These are phyloP conservation scores for Cybosia mesomella DNA, from an alignment of 2,888 invertebrate species.

Conservation along the genomic window DNA sequence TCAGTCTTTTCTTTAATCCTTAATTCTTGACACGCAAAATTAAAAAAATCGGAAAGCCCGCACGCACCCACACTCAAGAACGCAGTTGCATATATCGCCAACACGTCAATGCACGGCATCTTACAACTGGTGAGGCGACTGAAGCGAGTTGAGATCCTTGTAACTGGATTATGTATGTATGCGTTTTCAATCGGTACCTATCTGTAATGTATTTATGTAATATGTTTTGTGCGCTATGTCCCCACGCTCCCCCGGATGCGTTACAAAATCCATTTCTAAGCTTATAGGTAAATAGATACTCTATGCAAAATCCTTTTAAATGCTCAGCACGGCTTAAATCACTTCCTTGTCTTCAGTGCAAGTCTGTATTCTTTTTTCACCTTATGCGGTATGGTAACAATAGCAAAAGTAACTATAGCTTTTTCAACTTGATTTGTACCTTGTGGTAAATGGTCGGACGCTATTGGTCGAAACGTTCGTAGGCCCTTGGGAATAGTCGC, in stretches of 20 bases:
- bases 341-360: conserved; percentile 48
- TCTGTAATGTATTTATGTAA: neutral
- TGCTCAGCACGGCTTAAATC: conserved; percentile 44
- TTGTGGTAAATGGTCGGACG: no score
- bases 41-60: no score
- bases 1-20: no score
- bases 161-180: no score
- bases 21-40: no score
- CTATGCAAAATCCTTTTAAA: conserved; percentile 47
- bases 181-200: no score
- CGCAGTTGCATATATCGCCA: no score
- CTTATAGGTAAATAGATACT: conserved; percentile 36
- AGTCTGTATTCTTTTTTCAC: conserved; percentile 3
- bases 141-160: no score
- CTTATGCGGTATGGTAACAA: neutral
- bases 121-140: no score
- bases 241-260: neutral
- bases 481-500: neutral
- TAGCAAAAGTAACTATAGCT: neutral
- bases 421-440: neutral
- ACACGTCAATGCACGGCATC: no score
- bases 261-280: conserved; percentile 6
- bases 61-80: no score
- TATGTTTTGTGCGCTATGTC: neutral
- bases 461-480: neutral